Percentiles rank a stretch among this genome's conserved stretches.
phyloP scores from a whole-genome alignment of 2,113 vertebrate genomes.

The Grus americana region DNA sequence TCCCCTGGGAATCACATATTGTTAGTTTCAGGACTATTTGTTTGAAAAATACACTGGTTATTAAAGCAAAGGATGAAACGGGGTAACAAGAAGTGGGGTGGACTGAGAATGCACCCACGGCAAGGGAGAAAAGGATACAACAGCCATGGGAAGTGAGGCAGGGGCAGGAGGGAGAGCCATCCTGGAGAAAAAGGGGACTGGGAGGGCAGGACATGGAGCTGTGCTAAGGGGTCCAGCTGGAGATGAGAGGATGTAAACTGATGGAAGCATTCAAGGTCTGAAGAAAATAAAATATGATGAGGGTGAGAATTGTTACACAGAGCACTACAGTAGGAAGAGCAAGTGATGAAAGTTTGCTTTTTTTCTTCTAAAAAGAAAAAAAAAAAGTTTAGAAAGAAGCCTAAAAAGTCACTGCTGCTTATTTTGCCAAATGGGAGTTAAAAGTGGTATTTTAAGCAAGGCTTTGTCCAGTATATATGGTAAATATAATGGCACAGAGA shows the following conservation, averaged over 20 bases:
- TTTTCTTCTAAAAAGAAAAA: not conserved
- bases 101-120: not conserved
- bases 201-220: not conserved
- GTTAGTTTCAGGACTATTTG: not conserved
- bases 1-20: fast-evolving
- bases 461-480: fast-evolving
- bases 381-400: not conserved
- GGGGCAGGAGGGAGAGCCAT: not conserved
- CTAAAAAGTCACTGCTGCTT: not conserved
- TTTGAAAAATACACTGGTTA: not conserved
- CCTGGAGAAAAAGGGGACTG: fast-evolving
- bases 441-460: not conserved
- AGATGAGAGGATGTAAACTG: not conserved
- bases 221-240: not conserved
- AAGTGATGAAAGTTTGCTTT: not conserved
- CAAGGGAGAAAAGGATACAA: not conserved
- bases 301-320: not conserved
- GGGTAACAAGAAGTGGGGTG: not conserved
- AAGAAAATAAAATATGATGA: not conserved
- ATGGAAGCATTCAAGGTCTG: not conserved
- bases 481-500: not conserved
- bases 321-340: not conserved
- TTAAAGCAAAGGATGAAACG: not conserved
- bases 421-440: not conserved
- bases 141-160: not conserved